Base-by-base conservation (phyloP, 1,140 invertebrate species). In the Portunus trituberculatus region DNA sequence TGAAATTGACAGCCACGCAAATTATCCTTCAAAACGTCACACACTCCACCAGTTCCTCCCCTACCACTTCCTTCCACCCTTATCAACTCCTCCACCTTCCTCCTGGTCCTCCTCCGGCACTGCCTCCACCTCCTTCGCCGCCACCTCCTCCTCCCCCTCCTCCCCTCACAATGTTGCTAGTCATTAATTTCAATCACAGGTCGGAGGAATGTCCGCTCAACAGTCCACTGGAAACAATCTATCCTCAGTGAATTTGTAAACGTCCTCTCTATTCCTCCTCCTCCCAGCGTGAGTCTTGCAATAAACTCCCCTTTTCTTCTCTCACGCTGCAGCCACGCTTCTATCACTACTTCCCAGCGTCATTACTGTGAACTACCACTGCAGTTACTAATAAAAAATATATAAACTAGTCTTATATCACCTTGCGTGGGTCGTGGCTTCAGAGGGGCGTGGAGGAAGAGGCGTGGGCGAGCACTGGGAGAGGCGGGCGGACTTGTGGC, bases 141-240 rank as follows among this genome's bases (percentile, higher is more conserved):
- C 67, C 67, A n/a, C 67, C 67, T n/a, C 67, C 67, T 76, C 67
- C 67, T n/a, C 67, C 67, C 20, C 67, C 67, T 76, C 67, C 67
- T 76, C 67, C 67, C 25, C 67, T 76, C 25, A 76, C 67, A 7
- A 76, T 59, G 52, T 59, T 59, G 20, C 67, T 76, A 76, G 67
- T 76, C 67, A 76, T 76, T 8, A 76, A 76, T 76, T 25, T n/a
- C 67, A 76, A 76, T 76, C 67, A n/a, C 16, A 39, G 39, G 39
- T 39, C 6, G 39, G 39, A 39, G 39, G 39, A 39, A 39, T 39
- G 39, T 39, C 39, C 6, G 39, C 1, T 39, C 1, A 6, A 39
- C 1, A 39, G 39, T 39, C 39, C 6, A 6, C 1, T 39, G 39
- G 39, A 39, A 39, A 39, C 39, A 39, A 39, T 39, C 39, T 39